Conservation (phyloP, 2,888 invertebrate genomes). For the Cistogaster globosa region DNA sequence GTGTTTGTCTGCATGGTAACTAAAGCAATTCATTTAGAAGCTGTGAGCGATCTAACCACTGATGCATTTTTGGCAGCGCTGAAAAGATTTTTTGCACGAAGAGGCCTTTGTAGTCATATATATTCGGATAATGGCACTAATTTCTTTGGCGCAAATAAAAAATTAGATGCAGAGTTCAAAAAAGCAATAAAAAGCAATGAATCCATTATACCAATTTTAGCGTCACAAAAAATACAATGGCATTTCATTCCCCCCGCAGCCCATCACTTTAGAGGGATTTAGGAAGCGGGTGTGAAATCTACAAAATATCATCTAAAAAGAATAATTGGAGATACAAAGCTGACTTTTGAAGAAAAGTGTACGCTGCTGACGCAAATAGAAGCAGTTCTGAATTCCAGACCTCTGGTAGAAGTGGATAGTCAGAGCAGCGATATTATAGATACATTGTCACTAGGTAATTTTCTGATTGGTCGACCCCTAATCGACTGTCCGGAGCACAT, state of each 20-base stretch:
- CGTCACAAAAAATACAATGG: background rate
- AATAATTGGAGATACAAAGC: too few species aligned
- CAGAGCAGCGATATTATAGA: too few species aligned
- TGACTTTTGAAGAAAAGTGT: too few species aligned
- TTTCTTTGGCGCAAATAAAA: conserved; percentile 7
- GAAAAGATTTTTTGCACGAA: too few species aligned
- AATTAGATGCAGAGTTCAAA: background rate
- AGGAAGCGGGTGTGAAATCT: background rate
- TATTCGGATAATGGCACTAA: conserved; percentile 57
- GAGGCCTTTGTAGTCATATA: background rate
- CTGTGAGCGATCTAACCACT: background rate
- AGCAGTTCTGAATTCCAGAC: too few species aligned
- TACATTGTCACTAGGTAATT: too few species aligned
- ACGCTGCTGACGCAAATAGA: too few species aligned
- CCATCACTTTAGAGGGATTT: background rate
- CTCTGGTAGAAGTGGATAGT: too few species aligned
- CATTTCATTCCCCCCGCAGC: conserved; percentile 22
- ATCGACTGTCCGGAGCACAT: too few species aligned
- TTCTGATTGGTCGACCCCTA: too few species aligned
- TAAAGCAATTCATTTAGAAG: conserved; percentile 11
- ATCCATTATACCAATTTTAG: background rate
- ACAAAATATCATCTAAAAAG: too few species aligned
- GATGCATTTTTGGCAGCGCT: too few species aligned
- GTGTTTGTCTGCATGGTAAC: background rate
- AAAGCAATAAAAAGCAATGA: background rate